phyloP scores from a whole-genome alignment of 2,797 vertebrate genomes.

The Vultur gryphus region DNA sequence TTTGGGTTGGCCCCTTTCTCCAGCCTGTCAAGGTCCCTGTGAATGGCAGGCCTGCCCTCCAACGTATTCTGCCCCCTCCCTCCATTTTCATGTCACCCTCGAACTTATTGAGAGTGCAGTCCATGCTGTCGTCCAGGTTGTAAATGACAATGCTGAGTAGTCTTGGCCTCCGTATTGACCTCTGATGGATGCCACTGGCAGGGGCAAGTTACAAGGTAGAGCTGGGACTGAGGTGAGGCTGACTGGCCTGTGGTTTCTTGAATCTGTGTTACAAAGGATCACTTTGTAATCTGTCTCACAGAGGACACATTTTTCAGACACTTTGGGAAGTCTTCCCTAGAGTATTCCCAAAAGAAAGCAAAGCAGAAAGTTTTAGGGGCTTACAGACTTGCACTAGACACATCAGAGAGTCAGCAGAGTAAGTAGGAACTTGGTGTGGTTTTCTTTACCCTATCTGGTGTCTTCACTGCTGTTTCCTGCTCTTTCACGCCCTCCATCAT shows the following conservation, averaged over 20 bases:
- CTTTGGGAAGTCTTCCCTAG: neutral
- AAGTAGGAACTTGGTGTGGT: neutral
- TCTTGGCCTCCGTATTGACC: neutral
- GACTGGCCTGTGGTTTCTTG: neutral
- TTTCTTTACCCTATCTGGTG: neutral
- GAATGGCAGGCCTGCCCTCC: neutral
- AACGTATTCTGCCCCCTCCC: neutral
- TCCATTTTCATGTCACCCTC: neutral
- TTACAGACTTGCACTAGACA: neutral
- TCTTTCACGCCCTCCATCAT: neutral
- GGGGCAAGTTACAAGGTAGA: neutral
- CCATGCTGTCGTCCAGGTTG: neutral
- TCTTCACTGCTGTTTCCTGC: neutral
- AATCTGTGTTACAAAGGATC: neutral
- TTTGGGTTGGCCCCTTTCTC: neutral
- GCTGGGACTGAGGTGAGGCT: neutral
- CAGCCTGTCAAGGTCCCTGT: neutral
- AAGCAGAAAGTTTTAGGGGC: neutral
- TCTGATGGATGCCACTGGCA: neutral
- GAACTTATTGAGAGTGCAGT: neutral
- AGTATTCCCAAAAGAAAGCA: neutral
- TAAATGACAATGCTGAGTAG: neutral
- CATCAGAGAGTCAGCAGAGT: neutral
- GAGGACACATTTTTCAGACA: neutral
- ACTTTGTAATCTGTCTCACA: neutral